Evolutionary conservation across 2,113 vertebrate genomes (phyloP), one percentile per base, ranked within the genome.

Genomic region (Psittacus erithacus): DNA sequence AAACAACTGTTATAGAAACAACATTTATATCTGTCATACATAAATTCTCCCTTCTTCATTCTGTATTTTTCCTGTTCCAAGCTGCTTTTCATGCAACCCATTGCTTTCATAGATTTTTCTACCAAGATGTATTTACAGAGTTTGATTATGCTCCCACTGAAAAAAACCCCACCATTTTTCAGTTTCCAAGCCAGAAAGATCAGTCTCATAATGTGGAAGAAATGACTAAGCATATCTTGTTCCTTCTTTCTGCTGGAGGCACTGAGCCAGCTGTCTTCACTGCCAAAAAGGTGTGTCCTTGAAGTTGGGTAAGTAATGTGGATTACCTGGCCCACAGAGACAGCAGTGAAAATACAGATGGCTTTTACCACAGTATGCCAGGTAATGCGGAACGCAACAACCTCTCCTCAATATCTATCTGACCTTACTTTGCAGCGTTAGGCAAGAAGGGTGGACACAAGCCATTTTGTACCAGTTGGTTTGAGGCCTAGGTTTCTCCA

Each of bases 201-300:
- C 75, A 83, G 76, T n/a, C 35, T 64, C 33, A 39, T 41, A 77
- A 63, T 12, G 28, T 19, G 39, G 19, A 68, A 94, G 35, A 88
- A 88, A 88, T 90, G 93, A 95, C 82, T 74, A 94, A 93, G 85
- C 85, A 82, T n/a, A 90, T 68, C 39, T 35, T 75, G 9, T 16
- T 59, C 77, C 69, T 76, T 38, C 64, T 41, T 86, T 77, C 46
- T 64, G 46, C 76, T 70, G 79, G 24, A 55, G 71, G 82, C 75
- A 82, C 9, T 4, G 27, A 83, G 71, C 35, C 90, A 71, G 50
- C 17, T 68, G 25, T n/a, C 35, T 20, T 46, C 39, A 12, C 16
- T 44, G 70, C 77, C 88, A 86, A 14, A 69, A 80, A 83, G 68
- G 63, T 53, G 62, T 46, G 53, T 35, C 68, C 82, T 87, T 82